Evolutionary conservation across 53 echinoderm and acorn worm species (phyloP).

Genomic region (Luidia sarsii): DNA sequence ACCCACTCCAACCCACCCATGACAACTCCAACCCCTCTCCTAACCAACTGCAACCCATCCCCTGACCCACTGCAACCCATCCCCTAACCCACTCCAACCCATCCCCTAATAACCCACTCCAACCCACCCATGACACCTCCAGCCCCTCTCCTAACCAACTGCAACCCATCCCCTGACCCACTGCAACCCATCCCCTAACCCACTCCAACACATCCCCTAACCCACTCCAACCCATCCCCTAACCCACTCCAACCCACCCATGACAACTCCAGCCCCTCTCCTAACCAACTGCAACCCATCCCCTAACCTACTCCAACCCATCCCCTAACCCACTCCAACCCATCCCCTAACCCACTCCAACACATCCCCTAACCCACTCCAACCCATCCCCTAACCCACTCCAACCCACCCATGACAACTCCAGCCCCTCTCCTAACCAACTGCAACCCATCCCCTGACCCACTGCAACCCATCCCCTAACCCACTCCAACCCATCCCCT

Average conservation of each 20-base stretch:
- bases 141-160: too few relatives aligned
- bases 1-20: neutral
- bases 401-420: neutral
- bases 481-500: neutral
- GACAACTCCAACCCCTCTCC: neutral
- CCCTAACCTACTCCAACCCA: too few relatives aligned
- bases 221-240: too few relatives aligned
- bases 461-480: too few relatives aligned
- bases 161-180: too few relatives aligned
- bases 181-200: too few relatives aligned
- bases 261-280: too few relatives aligned
- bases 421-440: too few relatives aligned
- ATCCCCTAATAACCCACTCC: neutral
- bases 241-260: neutral
- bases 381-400: neutral
- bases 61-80: neutral
- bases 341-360: neutral
- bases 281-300: too few relatives aligned
- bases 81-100: neutral
- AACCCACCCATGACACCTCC: neutral
- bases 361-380: neutral
- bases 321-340: neutral
- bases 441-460: too few relatives aligned
- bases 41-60: too few relatives aligned
- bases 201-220: too few relatives aligned